These are phyloP conservation scores for Albula glossodonta DNA, from an alignment of 2,113 vertebrate species.

Conservation along the genomic window DNA sequence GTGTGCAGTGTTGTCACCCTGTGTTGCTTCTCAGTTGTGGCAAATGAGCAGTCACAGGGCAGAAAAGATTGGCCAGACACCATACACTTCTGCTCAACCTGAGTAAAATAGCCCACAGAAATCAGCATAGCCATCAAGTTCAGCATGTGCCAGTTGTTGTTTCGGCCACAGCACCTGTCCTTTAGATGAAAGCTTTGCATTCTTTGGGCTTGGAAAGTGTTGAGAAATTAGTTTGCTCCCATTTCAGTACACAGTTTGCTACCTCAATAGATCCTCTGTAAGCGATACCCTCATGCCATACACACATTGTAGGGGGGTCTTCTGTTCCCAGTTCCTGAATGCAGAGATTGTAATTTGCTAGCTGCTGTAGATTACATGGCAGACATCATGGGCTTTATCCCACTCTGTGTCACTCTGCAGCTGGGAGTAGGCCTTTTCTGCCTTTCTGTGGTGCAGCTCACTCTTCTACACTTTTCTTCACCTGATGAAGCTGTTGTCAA, in stretches of 20 bases:
- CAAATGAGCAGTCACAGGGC: background rate
- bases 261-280: constrained; percentile 2
- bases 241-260: constrained; percentile 3
- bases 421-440: constrained; percentile 7
- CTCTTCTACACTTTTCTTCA: background rate
- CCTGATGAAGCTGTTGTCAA: background rate
- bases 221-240: background rate
- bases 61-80: constrained; percentile 3
- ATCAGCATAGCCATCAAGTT: background rate
- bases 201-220: background rate
- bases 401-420: background rate
- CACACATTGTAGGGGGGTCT: constrained; percentile 2
- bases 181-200: background rate
- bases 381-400: background rate
- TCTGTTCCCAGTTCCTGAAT: constrained; percentile 15
- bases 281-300: background rate
- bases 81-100: background rate
- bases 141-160: background rate
- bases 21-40: background rate
- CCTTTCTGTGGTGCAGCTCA: constrained; percentile 12
- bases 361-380: constrained; percentile 13
- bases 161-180: background rate
- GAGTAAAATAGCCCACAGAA: background rate
- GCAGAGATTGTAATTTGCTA: constrained; percentile 9
- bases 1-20: background rate